These are phyloP conservation scores for Diacarnus erythraeanus DNA, from an alignment of 37 sponge, comb jelly and placozoan genomes.

Conservation along the genomic window DNA sequence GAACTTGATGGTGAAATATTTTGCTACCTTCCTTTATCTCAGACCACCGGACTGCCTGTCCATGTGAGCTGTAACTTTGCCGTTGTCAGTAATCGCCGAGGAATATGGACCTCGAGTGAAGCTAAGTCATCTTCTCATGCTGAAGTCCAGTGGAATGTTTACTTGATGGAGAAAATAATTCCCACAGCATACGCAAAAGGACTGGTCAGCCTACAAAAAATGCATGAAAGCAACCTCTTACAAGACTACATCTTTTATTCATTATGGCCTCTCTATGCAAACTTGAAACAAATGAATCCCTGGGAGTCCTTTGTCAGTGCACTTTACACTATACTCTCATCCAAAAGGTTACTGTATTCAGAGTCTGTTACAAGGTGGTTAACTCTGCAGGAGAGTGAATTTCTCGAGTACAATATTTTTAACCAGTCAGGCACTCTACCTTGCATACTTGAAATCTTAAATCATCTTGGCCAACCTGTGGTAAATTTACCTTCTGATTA, in stretches of 20 bases:
- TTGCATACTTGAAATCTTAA: slow-evolving; percentile 12
- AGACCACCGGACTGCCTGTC: slow-evolving; percentile 66
- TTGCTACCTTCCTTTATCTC: slow-evolving; percentile 48
- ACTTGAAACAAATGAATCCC: slow-evolving; percentile 26
- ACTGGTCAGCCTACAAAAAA: slow-evolving; percentile 4
- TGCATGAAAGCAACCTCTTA: not conserved
- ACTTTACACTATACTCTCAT: slow-evolving; percentile 7
- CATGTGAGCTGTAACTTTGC: slow-evolving; percentile 74
- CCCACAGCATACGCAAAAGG: slow-evolving; percentile 34
- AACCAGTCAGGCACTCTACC: not conserved
- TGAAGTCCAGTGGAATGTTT: slow-evolving; percentile 50
- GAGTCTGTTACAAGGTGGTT: slow-evolving; percentile 14
- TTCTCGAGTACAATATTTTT: slow-evolving; percentile 29
- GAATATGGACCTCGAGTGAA: slow-evolving; percentile 56
- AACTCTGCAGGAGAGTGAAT: slow-evolving; percentile 6
- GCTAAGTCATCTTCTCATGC: not conserved
- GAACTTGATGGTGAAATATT: slow-evolving; percentile 28
- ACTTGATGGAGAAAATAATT: slow-evolving; percentile 34
- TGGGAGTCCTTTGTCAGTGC: slow-evolving; percentile 8
- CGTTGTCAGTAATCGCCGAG: slow-evolving; percentile 63
- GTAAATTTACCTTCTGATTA: slow-evolving; percentile 45
- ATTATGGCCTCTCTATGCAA: slow-evolving; percentile 31
- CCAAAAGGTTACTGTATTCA: slow-evolving; percentile 30
- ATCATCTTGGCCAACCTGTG: slow-evolving; percentile 19
- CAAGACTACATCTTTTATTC: slow-evolving; percentile 35